Conservation (phyloP, 2,888 invertebrate genomes). For the Ochropacha duplaris region DNA sequence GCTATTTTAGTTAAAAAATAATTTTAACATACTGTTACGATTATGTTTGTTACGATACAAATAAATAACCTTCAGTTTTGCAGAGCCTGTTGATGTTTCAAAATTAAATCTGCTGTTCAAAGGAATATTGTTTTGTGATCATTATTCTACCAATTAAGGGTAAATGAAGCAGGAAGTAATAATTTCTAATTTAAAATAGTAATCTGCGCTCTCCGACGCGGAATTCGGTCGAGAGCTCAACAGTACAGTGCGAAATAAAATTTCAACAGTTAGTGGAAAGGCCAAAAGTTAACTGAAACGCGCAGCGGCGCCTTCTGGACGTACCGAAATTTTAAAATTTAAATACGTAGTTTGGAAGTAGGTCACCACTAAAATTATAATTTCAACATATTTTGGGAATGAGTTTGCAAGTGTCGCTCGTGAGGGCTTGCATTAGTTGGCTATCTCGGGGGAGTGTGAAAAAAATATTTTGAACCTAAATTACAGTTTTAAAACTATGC, state of each 20-base stretch:
- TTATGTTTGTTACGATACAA: background rate
- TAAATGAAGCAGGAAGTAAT: slow-evolving; percentile 32
- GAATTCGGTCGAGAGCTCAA: slow-evolving; percentile 35
- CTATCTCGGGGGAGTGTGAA: background rate
- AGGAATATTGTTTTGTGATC: slow-evolving; percentile 3
- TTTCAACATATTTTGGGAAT: slow-evolving; percentile 6
- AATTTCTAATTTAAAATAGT: slow-evolving; percentile 47
- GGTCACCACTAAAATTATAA: slow-evolving; percentile 15
- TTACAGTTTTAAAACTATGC: background rate
- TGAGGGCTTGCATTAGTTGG: background rate
- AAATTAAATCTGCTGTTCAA: background rate
- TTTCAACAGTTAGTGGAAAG: slow-evolving; percentile 42
- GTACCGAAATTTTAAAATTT: slow-evolving; percentile 46
- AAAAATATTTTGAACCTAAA: background rate
- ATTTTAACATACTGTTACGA: no score
- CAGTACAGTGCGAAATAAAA: slow-evolving; percentile 48
- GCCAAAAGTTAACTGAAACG: slow-evolving; percentile 41
- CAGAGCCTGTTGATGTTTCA: background rate
- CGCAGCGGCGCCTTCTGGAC: slow-evolving; percentile 30
- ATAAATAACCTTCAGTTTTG: background rate
- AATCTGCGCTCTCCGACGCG: slow-evolving; percentile 25
- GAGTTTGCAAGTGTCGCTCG: background rate
- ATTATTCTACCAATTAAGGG: slow-evolving; percentile 24
- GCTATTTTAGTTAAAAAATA: no score
- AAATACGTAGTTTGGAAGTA: slow-evolving; percentile 38